A percentile compares a stretch with the other conserved stretches of the same genome.
These are phyloP conservation scores for Macropus fuliginosus DNA, from an alignment of 2,797 vertebrate species.

Conservation along the genomic window DNA sequence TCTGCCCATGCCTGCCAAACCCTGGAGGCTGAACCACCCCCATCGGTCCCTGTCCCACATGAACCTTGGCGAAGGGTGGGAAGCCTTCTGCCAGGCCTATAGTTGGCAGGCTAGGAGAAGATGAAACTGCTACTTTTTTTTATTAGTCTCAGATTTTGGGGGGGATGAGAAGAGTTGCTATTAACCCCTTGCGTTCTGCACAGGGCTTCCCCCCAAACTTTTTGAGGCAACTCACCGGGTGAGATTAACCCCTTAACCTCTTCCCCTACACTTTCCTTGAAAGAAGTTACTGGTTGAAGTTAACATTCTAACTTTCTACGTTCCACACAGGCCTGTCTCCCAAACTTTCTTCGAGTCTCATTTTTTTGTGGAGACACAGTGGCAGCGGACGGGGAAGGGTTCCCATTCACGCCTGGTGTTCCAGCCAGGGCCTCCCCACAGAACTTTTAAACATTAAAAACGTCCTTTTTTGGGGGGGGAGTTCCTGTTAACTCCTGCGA, in stretches of 20 bases:
- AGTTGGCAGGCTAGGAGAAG: conserved; percentile 44
- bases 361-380: neutral
- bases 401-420: neutral
- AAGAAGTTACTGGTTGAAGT: neutral
- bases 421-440: conserved; percentile 16
- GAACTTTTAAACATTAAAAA: conserved; percentile 64
- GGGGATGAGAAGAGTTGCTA: neutral
- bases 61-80: conserved; percentile 41
- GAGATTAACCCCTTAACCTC: neutral
- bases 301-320: neutral
- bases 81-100: conserved; percentile 34
- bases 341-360: neutral
- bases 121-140: conserved; percentile 55
- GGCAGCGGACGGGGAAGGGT: neutral
- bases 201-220: conserved; percentile 25
- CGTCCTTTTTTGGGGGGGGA: conserved; percentile 18
- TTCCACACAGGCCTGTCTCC: neutral
- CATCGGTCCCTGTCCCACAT: neutral
- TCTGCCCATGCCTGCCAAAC: conserved; percentile 6
- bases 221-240: conserved; percentile 14
- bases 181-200: conserved; percentile 9
- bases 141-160: conserved; percentile 28
- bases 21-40: neutral
- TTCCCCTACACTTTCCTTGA: conserved; percentile 36
- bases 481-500: conserved; percentile 72